Percentiles rank a stretch among this genome's conserved stretches.
phyloP scores from a whole-genome alignment of 2,888 invertebrate genomes.

The Athalia rosae region DNA sequence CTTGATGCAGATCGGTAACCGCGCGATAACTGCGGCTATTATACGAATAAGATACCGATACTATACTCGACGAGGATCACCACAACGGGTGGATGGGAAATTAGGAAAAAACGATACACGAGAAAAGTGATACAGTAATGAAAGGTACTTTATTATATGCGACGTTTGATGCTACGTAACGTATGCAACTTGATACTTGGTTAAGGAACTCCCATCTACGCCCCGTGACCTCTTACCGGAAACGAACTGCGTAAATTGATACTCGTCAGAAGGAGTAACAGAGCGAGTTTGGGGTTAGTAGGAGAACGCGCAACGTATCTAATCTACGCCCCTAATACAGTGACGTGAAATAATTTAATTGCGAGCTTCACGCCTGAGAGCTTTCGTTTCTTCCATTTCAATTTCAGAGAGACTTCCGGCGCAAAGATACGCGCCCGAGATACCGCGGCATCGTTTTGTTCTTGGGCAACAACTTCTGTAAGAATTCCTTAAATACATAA shows the following conservation, averaged over 20 bases:
- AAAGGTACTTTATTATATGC: background rate
- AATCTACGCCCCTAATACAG: slow-evolving; percentile 31
- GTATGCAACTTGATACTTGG: slow-evolving; percentile 17
- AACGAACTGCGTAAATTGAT: slow-evolving; percentile 40
- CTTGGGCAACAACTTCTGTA: slow-evolving; percentile 34
- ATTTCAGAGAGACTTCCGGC: slow-evolving; percentile 42
- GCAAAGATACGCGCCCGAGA: slow-evolving; percentile 36
- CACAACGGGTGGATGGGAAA: too few relatives aligned
- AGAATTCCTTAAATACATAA: slow-evolving; percentile 33
- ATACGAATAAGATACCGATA: background rate
- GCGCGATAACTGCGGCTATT: background rate
- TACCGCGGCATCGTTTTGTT: slow-evolving; percentile 45
- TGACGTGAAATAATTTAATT: slow-evolving; percentile 41
- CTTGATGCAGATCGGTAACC: slow-evolving; percentile 11
- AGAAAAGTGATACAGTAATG: background rate
- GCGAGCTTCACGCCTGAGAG: slow-evolving; percentile 41
- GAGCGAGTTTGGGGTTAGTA: slow-evolving; percentile 35
- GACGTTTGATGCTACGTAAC: background rate
- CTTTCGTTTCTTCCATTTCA: slow-evolving; percentile 42
- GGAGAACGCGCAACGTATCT: slow-evolving; percentile 12
- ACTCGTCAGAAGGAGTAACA: slow-evolving; percentile 36
- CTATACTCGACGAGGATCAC: background rate
- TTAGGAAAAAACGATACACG: background rate
- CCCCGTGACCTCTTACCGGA: slow-evolving; percentile 32
- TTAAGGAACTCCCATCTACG: slow-evolving; percentile 5